Percentiles rank a stretch among this genome's conserved stretches.
Conservation (phyloP, 1,140 invertebrate genomes). For the Macrocentrus cingulum region DNA sequence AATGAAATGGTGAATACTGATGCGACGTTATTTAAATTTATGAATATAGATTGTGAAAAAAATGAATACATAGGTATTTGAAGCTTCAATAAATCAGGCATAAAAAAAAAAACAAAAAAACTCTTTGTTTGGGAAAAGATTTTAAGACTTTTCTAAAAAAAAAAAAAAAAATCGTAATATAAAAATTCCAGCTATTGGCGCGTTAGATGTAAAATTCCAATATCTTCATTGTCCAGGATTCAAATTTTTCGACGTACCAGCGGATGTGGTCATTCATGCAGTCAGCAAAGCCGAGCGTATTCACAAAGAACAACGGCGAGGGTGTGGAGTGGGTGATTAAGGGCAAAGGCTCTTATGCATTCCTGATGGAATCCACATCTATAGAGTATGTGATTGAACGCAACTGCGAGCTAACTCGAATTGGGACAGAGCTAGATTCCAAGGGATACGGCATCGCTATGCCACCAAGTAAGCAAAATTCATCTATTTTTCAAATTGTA, state of each 20-base stretch:
- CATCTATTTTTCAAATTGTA: neutral
- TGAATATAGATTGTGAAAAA: too few species aligned
- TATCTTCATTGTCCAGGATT: conserved; percentile 67
- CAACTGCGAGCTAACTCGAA: conserved; percentile 87
- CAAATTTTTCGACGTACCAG: conserved; percentile 88
- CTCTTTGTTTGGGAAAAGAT: too few species aligned
- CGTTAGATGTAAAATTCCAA: neutral
- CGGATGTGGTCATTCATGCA: conserved; percentile 94
- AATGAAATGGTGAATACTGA: too few species aligned
- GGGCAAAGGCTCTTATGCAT: conserved; percentile 85
- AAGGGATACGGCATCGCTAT: conserved; percentile 94
- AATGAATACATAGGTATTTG: too few species aligned
- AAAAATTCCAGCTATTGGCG: too few species aligned
- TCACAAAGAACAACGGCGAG: conserved; percentile 81
- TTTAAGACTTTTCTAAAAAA: too few species aligned
- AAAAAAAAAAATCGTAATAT: too few species aligned
- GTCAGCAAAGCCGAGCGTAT: conserved; percentile 79
- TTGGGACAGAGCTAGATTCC: conserved; percentile 86
- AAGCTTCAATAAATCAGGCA: too few species aligned
- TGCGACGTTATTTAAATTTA: too few species aligned
- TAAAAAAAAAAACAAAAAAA: too few species aligned
- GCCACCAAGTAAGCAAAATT: conserved; percentile 75
- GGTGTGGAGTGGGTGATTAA: conserved; percentile 83
- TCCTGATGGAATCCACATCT: conserved; percentile 91
- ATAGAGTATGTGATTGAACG: conserved; percentile 90